Base-by-base conservation (phyloP, 2,888 invertebrate species). In the Melikaiella ostensackeni region DNA sequence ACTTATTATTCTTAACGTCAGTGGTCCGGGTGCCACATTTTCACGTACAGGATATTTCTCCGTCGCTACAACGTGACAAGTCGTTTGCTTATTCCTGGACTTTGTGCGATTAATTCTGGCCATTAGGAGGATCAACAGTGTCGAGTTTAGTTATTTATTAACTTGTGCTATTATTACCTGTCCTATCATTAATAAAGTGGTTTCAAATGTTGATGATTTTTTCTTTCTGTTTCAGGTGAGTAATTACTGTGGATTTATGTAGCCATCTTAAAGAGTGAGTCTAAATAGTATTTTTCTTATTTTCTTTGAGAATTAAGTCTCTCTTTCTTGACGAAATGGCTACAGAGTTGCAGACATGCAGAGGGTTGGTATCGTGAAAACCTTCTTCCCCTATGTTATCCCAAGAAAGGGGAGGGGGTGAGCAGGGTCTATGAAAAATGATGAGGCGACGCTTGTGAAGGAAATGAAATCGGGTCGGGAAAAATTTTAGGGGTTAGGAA, bases 361-460 rank as follows among this genome's bases (percentile, higher is more conserved):
- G 82, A 84, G 82, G 82, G 80, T 79, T 79, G 78, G 82, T 82
- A 81, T 83, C 81, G 83, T 82, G 84, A 76, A 82, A 82, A 77
- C 77, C 74, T 59, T 76, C 66, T 59, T 77, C 78, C 81, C 79
- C 79, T 76, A 73, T 63, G 75, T 55, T 82, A 80, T 76, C 38
- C 78, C 62, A 74, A 80, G 79, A 78, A 80, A 77, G 78, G 77
- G 79, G 75, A 77, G 77, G 73, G 64, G 46, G 77, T 50, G 38
- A 74, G 76, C 63, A 81, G 85, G 85, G 84, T 86, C 89, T 88
- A 90, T 91, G 91, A 91, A 91, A 91, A 91, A 91, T 90, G 91
- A 90, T 90, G 90, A 91, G 90, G 90, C 85, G 86, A 89, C 88
- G 84, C 82, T 88, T 87, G 87, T 86, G 88, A 88, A 88, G 88